Evolutionary conservation across 2,888 invertebrate species (phyloP).

Genomic region (Tipula lateralis): DNA sequence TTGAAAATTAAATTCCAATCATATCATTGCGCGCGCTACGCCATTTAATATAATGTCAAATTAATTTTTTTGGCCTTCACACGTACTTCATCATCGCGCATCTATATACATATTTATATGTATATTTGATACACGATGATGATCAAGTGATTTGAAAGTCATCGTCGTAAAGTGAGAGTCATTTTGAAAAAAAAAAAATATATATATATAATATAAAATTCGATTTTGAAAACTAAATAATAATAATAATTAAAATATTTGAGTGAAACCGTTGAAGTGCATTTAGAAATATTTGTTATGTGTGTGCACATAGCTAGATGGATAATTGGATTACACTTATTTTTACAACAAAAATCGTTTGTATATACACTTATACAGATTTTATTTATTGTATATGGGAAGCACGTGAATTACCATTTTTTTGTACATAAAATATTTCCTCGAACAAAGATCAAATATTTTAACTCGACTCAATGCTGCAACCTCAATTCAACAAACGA

Average conservation of each 20-base stretch:
- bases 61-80: background rate
- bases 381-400: background rate
- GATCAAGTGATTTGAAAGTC: slow-evolving; percentile 1
- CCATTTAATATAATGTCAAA: background rate
- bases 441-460: background rate
- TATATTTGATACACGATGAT: too few relatives aligned
- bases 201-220: background rate
- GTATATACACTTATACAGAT: background rate
- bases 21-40: background rate
- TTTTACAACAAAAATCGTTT: background rate
- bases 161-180: background rate
- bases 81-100: background rate
- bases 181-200: too few relatives aligned
- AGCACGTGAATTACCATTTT: background rate
- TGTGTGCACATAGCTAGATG: background rate
- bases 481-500: background rate
- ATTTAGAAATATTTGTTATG: background rate
- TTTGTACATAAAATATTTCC: background rate
- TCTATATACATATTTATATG: background rate
- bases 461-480: background rate
- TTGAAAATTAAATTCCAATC: slow-evolving; percentile 11
- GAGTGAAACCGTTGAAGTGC: background rate
- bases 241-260: background rate
- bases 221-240: background rate
- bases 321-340: background rate